Conservation (phyloP, 2,888 invertebrate genomes). For the Ectropis crepuscularia region DNA sequence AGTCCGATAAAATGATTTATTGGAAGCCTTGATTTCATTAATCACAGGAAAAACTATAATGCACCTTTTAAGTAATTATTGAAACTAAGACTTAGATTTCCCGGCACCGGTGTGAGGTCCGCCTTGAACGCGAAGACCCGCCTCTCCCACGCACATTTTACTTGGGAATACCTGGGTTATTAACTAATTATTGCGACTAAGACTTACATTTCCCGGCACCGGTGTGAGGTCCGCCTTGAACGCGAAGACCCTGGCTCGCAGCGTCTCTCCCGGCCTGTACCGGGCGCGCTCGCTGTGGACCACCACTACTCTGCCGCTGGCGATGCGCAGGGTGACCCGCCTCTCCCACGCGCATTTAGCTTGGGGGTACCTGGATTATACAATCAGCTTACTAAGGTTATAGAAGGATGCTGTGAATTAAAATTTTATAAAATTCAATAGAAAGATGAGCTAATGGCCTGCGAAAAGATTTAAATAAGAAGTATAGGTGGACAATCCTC, state of each 20-base stretch:
- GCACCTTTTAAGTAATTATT: no score
- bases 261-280: slow-evolving; percentile 85
- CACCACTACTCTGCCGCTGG: slow-evolving; percentile 78
- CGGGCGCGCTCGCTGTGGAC: slow-evolving; percentile 85
- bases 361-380: slow-evolving; percentile 61
- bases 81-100: slow-evolving; percentile 68
- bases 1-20: no score
- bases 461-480: no score
- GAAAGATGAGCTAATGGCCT: no score
- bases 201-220: slow-evolving; percentile 77
- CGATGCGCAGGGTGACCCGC: slow-evolving; percentile 76
- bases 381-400: no score
- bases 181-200: neutral
- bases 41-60: no score
- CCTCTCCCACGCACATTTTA: no score
- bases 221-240: slow-evolving; percentile 84
- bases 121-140: slow-evolving; percentile 82
- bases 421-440: no score
- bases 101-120: slow-evolving; percentile 82
- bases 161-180: no score
- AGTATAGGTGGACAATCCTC: no score
- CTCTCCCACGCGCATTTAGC: slow-evolving; percentile 67
- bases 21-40: no score
- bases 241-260: slow-evolving; percentile 82
- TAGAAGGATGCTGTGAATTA: no score